Evolutionary conservation across 2,888 invertebrate species (phyloP), one percentile per base, ranked within the genome.

Genomic region (Aphrophora alni): DNA sequence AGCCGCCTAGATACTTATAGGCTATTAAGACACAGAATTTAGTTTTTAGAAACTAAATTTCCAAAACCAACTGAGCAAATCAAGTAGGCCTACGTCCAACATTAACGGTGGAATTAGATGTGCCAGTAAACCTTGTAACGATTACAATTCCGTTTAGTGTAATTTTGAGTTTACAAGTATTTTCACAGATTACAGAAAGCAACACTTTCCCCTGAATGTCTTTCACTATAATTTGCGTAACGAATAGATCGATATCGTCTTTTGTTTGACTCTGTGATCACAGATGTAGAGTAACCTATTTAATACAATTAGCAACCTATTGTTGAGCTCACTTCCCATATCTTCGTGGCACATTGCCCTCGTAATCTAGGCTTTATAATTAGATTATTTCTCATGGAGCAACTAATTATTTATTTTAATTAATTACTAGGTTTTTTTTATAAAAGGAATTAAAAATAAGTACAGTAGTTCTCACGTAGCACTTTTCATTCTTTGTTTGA

Each of bases 241-340:
- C n/a, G n/a, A n/a, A n/a, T n/a, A n/a, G n/a, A n/a, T n/a, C n/a
- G n/a, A n/a, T n/a, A n/a, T n/a, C n/a, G n/a, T n/a, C n/a, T n/a
- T n/a, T n/a, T n/a, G n/a, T n/a, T n/a, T n/a, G n/a, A n/a, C n/a
- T n/a, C n/a, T n/a, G n/a, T n/a, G n/a, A n/a, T n/a, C n/a, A n/a
- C n/a, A n/a, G n/a, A n/a, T n/a, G n/a, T n/a, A n/a, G n/a, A n/a
- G 21, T 59, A 59, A 59, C 59, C 59, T 59, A 59, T 59, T 59
- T 59, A 59, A 59, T 21, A 59, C 59, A 59, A 59, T 59, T 59
- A 59, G 59, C 5, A 21, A 10, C 3, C 59, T 5, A 59, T 59
- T 59, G 59, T 59, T 59, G 59, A 59, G 59, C 1, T 59, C n/a
- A n/a, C 2, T 59, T 59, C 59, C 21, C 59, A 59, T 21, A 59